phyloP scores from a whole-genome alignment of 2,113 vertebrate genomes.

The Delphinapterus leucas region DNA sequence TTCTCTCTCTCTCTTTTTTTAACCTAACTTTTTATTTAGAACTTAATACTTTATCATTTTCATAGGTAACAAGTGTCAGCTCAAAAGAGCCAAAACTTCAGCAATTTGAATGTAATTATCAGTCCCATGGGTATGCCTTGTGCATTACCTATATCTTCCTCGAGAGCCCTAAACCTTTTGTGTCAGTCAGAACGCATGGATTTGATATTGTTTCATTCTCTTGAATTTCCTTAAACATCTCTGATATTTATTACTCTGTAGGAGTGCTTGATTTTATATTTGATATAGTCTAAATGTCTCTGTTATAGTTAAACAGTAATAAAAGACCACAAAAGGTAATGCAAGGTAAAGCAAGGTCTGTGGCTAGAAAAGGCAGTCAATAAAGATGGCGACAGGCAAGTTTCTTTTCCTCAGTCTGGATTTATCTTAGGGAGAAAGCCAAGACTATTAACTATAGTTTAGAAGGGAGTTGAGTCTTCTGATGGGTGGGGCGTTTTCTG shows the following conservation, averaged over 20 bases:
- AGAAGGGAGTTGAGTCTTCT: not conserved
- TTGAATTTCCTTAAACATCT: not conserved
- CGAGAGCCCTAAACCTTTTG: not conserved
- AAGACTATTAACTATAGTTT: too few species aligned
- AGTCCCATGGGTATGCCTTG: accelerated
- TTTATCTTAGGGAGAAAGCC: not conserved
- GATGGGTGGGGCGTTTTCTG: accelerated
- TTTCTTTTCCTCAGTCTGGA: not conserved
- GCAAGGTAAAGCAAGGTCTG: not conserved
- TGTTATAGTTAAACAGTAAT: not conserved
- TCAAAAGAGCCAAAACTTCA: not conserved
- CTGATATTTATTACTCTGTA: not conserved
- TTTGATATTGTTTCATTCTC: not conserved
- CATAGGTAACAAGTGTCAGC: not conserved
- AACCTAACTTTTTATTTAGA: not conserved
- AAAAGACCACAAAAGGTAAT: not conserved
- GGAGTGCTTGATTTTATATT: not conserved
- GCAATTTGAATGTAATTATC: not conserved
- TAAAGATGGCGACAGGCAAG: not conserved
- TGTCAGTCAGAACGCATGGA: not conserved
- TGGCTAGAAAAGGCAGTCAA: not conserved
- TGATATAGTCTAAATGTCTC: not conserved
- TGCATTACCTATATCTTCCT: not conserved
- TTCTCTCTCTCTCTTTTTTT: not conserved
- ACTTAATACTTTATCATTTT: not conserved